A percentile compares a stretch with the other conserved stretches of the same genome.
Evolutionary conservation across 1,140 invertebrate genomes (phyloP).

Genomic region (Polypedilum pembai): DNA sequence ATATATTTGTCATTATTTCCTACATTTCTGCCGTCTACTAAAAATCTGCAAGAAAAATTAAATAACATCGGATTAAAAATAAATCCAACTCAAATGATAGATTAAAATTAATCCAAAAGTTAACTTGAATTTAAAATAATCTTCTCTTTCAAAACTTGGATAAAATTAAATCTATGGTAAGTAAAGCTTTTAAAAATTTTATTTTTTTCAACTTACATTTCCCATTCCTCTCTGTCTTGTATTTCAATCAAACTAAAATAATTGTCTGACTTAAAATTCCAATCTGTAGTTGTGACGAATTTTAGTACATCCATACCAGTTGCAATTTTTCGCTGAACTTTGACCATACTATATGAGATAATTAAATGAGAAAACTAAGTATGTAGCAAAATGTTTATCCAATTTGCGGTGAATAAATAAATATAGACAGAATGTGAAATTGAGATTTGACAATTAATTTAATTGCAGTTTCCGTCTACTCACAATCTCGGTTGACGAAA

Average conservation of each 20-base stretch:
- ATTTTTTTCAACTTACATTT: constrained; percentile 38
- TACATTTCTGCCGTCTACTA: neutral
- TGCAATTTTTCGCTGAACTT: constrained; percentile 62
- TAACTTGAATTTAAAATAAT: neutral
- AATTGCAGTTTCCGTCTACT: neutral
- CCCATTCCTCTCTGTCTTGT: constrained; percentile 55
- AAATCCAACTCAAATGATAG: neutral
- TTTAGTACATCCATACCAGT: constrained; percentile 70
- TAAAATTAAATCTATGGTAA: neutral
- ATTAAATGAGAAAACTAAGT: neutral
- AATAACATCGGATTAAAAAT: neutral
- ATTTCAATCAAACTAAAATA: constrained; percentile 55
- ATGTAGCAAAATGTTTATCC: neutral
- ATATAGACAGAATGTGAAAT: neutral
- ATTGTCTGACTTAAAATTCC: constrained; percentile 73
- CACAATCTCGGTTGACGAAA: constrained; percentile 71
- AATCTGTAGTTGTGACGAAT: constrained; percentile 86
- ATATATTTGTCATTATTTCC: neutral
- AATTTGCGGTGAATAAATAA: too few species aligned
- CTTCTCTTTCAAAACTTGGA: neutral
- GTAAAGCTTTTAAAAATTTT: neutral
- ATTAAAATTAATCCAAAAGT: neutral
- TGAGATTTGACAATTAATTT: neutral
- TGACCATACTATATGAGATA: constrained; percentile 59
- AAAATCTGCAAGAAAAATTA: neutral